Conservation (phyloP, 37 sponge, comb jelly and placozoan genomes). For the Halichondria panicea region DNA sequence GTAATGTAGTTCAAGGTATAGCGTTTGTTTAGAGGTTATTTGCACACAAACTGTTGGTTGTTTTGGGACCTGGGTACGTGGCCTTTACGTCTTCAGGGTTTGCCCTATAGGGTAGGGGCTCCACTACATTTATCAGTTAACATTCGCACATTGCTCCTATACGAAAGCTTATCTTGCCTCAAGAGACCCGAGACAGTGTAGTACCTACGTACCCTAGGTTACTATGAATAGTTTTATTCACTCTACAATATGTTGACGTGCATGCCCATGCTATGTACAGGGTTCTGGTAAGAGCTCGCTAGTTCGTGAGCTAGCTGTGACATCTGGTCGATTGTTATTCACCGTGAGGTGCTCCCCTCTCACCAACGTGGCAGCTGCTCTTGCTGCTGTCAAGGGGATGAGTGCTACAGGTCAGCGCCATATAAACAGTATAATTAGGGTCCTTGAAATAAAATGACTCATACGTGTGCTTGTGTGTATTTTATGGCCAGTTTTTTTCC, state of each 20-base stretch:
- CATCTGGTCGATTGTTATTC: constrained; percentile 36
- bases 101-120: too few species aligned
- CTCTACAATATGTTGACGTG: background rate
- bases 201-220: too few species aligned
- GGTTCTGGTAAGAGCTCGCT: constrained; percentile 10
- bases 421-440: too few species aligned
- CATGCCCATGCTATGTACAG: constrained; percentile 5
- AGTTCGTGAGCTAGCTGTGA: constrained; percentile 27
- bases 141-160: too few species aligned
- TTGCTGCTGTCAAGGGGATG: constrained; percentile 56
- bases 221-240: background rate
- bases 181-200: too few species aligned
- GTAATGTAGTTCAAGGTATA: too few species aligned
- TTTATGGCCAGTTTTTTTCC: background rate
- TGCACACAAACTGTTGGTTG: too few species aligned
- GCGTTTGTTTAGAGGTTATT: too few species aligned
- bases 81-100: too few species aligned
- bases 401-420: constrained; percentile 51
- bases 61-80: too few species aligned
- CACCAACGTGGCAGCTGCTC: constrained; percentile 1
- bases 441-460: background rate
- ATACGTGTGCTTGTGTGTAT: background rate
- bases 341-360: constrained; percentile 39
- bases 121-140: too few species aligned
- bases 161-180: too few species aligned